Evolutionary conservation across 2,888 invertebrate species (phyloP), one percentile per base, ranked within the genome.

Genomic region (Poecilobothrus nobilitatus): DNA sequence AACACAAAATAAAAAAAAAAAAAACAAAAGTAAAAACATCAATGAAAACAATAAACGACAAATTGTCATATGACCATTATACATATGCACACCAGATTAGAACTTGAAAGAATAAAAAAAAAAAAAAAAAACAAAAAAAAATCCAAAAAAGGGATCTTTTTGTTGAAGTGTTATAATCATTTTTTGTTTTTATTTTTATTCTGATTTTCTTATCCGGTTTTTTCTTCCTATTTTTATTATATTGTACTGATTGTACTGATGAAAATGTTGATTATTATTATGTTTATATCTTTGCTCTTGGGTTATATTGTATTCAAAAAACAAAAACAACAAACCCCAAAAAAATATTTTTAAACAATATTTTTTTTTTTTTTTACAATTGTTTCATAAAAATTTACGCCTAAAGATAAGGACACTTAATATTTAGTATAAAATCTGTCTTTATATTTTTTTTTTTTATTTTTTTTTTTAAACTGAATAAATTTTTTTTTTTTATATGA

Each of bases 191-290:
- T n/a, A n/a, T n/a, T n/a, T 15, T 18, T 53, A 1, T 53, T 53
- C 5, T 27, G 3, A 27, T 27, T 27, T 27, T 27, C 27, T 27
- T 27, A 27, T 27, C 27, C 27, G 2, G 27, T 4, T 27, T 27
- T 27, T 27, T 27, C 27, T 27, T 27, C 27, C 27, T 27, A 2
- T 27, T 27, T 53, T 53, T 53, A 53, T 53, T 15, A 18, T 53
- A 2, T 15, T 53, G 53, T 53, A 27, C 27, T 27, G 27, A 27
- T 37, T 37, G 53, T 53, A 53, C 6, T 12, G n/a, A 53, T 53
- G 53, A 53, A 53, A 53, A 53, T 53, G 53, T 53, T 53, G 53
- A 53, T 53, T 53, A 53, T 53, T 53, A 18, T 53, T 12, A 53
- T 53, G 53, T 53, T 53, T 41, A 41, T 41, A 5, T 41, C 41